phyloP scores from a whole-genome alignment of 2,888 invertebrate species.

The Scrobipalpa costella region DNA sequence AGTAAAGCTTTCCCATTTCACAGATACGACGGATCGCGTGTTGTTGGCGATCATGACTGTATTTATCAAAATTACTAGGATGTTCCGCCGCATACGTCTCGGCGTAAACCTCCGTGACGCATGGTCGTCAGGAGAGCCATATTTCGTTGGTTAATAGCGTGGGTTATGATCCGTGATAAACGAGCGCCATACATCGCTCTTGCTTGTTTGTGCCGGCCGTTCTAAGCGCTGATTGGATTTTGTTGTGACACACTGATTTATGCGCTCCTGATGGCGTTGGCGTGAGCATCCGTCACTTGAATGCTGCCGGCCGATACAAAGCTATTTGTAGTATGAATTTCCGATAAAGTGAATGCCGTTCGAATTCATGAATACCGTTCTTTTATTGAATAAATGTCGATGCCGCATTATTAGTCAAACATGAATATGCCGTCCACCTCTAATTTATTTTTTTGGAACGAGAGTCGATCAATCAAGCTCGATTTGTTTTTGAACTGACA shows the following conservation, averaged over 20 bases:
- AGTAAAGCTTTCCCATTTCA: not conserved
- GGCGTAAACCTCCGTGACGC: conserved; percentile 29
- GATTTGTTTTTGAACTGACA: too few species aligned
- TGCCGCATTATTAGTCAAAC: not conserved
- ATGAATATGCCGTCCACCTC: not conserved
- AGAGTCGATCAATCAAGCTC: too few species aligned
- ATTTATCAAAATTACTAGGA: conserved; percentile 13
- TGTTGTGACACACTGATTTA: conserved; percentile 59
- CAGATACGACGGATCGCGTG: not conserved
- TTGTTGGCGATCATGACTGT: conserved; percentile 2
- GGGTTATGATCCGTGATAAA: conserved; percentile 51
- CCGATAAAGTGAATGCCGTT: not conserved
- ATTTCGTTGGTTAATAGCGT: conserved; percentile 40
- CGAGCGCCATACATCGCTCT: conserved; percentile 45
- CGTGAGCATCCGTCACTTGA: conserved; percentile 29
- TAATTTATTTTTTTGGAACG: too few species aligned
- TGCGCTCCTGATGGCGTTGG: conserved; percentile 35
- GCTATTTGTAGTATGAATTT: conserved; percentile 12
- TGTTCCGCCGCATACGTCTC: conserved; percentile 26
- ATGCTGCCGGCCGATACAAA: conserved; percentile 7
- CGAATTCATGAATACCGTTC: not conserved
- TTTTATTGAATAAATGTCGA: not conserved
- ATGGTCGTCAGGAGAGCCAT: conserved; percentile 36
- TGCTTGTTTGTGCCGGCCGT: conserved; percentile 39
- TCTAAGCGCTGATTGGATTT: conserved; percentile 59